phyloP scores from a whole-genome alignment of 2,113 vertebrate genomes.

The Lynx canadensis region DNA sequence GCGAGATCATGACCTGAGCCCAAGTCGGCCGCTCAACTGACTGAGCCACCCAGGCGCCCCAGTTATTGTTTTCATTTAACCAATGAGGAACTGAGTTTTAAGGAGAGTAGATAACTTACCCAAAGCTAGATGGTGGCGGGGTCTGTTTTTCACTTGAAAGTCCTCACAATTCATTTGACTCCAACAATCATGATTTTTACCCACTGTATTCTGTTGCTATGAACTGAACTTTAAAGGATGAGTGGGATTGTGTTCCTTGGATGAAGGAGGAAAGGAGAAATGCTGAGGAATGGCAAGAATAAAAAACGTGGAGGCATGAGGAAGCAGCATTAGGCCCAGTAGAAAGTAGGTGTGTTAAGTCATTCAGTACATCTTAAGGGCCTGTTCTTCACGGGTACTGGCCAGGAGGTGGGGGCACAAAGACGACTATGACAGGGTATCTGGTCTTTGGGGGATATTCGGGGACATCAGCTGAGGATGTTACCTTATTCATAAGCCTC shows the following conservation, averaged over 20 bases:
- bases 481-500: background rate
- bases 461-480: background rate
- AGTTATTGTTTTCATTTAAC: constrained; percentile 38
- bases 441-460: background rate
- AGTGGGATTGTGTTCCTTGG: background rate
- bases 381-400: background rate
- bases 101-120: background rate
- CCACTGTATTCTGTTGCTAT: background rate
- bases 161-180: background rate
- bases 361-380: background rate
- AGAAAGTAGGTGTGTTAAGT: background rate
- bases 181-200: background rate
- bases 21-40: too few relatives aligned
- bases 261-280: background rate
- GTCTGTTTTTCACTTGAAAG: background rate
- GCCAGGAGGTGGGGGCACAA: background rate
- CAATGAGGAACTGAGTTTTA: background rate
- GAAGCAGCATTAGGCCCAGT: background rate
- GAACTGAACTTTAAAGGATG: background rate
- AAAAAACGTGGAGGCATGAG: background rate
- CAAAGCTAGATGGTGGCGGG: background rate
- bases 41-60: too few relatives aligned
- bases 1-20: too few relatives aligned
- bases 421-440: background rate
- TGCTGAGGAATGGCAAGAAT: background rate